Percentiles rank a stretch among this genome's conserved stretches.
These are phyloP conservation scores for Chunga burmeisteri DNA, from an alignment of 2,113 vertebrate species.

Conservation along the genomic window DNA sequence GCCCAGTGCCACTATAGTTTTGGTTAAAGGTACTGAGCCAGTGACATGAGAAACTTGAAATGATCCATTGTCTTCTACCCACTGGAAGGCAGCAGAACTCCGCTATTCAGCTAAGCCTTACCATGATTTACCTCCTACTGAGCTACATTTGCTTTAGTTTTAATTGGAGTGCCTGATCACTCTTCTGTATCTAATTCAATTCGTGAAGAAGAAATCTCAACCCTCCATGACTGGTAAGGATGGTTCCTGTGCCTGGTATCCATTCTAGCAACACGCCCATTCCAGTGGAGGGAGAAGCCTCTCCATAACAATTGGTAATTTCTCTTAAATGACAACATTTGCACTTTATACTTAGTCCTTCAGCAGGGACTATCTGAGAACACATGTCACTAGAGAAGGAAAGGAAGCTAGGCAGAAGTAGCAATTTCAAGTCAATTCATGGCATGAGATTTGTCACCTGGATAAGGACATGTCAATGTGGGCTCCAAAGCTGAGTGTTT, in stretches of 20 bases:
- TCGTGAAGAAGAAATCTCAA: not conserved
- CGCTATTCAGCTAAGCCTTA: not conserved
- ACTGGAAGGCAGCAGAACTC: not conserved
- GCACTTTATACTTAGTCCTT: not conserved
- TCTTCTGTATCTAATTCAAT: not conserved
- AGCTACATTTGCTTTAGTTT: not conserved
- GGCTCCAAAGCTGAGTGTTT: not conserved
- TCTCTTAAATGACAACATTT: not conserved
- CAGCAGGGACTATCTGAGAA: not conserved
- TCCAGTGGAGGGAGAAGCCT: not conserved
- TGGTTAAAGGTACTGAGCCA: not conserved
- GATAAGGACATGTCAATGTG: not conserved
- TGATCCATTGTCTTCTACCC: not conserved
- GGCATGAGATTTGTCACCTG: not conserved
- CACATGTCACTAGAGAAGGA: not conserved
- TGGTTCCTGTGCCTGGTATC: not conserved
- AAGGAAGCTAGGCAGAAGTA: not conserved
- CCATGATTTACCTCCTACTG: not conserved
- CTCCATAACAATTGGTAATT: not conserved
- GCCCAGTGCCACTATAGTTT: not conserved
- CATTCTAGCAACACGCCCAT: not conserved
- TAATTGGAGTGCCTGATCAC: not conserved
- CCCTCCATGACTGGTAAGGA: not conserved
- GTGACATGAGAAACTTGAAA: not conserved
- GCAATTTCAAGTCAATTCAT: not conserved